Evolutionary conservation across 2,113 vertebrate genomes (phyloP).

Genomic region (Campylomormyrus tamandua): DNA sequence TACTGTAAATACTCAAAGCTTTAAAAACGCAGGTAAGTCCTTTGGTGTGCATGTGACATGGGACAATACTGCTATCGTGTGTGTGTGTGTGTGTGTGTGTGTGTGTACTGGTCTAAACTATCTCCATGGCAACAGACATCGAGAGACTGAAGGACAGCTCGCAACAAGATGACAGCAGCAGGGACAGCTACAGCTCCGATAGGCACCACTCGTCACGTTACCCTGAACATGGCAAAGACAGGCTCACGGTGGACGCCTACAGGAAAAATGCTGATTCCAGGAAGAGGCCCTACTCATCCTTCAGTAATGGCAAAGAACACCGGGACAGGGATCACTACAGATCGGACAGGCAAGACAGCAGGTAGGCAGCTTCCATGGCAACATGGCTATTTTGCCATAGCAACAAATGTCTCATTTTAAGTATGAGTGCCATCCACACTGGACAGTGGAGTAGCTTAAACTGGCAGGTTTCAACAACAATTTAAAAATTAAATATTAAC

Average conservation of each 20-base stretch:
- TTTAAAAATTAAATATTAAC: background rate
- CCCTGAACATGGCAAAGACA: slow-evolving; percentile 77
- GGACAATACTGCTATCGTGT: background rate
- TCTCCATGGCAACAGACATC: slow-evolving; percentile 59
- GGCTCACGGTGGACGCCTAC: slow-evolving; percentile 72
- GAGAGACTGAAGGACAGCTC: slow-evolving; percentile 82
- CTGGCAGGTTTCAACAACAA: background rate
- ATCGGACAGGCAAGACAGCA: slow-evolving; percentile 68
- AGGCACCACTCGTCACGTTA: slow-evolving; percentile 73
- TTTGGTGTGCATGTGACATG: background rate
- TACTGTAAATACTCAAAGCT: slow-evolving; percentile 64
- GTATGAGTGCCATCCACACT: background rate
- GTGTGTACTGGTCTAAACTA: background rate
- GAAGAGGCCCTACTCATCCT: slow-evolving; percentile 84
- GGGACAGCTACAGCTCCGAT: slow-evolving; percentile 93
- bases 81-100: background rate
- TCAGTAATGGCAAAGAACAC: slow-evolving; percentile 96
- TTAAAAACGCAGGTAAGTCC: slow-evolving; percentile 80
- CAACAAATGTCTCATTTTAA: background rate
- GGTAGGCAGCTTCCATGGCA: slow-evolving; percentile 33
- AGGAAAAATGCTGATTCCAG: slow-evolving; percentile 74
- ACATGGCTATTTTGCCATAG: background rate
- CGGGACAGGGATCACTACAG: slow-evolving; percentile 87
- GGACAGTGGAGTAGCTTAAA: background rate
- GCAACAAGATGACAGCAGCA: slow-evolving; percentile 92